Base-by-base conservation (phyloP, 2,113 vertebrate genomes). In the Neofelis nebulosa region DNA sequence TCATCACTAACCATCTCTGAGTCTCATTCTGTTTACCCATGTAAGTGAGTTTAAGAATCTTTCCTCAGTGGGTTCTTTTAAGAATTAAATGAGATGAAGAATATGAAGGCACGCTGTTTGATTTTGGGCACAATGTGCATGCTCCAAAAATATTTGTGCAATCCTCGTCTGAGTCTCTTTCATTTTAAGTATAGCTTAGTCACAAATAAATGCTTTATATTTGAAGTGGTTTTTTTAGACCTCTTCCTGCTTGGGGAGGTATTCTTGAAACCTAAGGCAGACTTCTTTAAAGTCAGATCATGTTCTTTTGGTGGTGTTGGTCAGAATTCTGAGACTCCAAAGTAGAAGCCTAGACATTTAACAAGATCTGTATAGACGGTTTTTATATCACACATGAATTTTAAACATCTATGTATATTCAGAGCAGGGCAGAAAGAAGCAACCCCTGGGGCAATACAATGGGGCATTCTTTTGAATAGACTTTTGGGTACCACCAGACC, bases 331-430 rank as follows among this genome's bases (percentile, higher is more conserved):
- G 95, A 52, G 31, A 48, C 73, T 83, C 52, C 31, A 82, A 73
- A 93, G 63, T 82, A 91, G 38, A 97, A 36, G 82, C 61, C 91
- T 78, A 86, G 94, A 88, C 63, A 95, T 86, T 76, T 79, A 84
- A 92, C 57, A 65, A 83, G 74, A 89, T 80, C 50, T 66, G 10
- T 91, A 57, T 91, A 93, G 71, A 89, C 69, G n/a, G 27, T 38
- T 95, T 97, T 93, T 48, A 50, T 95, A 92, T 88, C 33, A 94
- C 76, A 52, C n/a, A 78, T 81, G 57, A 97, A 96, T 88, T 95
- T 94, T 94, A 96, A 95, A 87, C 1, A n/a, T 88, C 4, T 92
- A 2, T 65, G 50, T 92, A 27, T 79, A 92, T 95, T 96, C 90
- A 87, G 69, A 92, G 57, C 14, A 85, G 45, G 45, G 14, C 14